Conservation (phyloP, 2,888 invertebrate species). For the Metacarcinus magister region DNA sequence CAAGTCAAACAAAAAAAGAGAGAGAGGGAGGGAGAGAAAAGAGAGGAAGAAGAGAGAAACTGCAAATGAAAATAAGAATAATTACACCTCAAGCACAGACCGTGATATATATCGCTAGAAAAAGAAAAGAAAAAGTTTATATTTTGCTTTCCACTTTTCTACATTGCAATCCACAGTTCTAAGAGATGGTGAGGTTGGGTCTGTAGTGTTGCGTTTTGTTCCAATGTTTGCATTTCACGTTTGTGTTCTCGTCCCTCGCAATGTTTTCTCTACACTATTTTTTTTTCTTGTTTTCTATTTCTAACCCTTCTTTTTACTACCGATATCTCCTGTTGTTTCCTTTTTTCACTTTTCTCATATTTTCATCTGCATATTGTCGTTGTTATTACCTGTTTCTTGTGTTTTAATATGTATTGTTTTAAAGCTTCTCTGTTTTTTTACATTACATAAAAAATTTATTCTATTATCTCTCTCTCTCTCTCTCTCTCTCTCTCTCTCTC, state of each 20-base stretch:
- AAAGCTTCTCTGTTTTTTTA: not conserved
- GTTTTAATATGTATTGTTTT: not conserved
- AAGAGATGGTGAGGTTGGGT: not conserved
- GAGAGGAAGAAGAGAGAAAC: not conserved
- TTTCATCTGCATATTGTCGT: too few relatives aligned
- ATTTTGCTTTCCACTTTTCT: not conserved
- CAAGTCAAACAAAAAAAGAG: not conserved
- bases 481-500: constrained; percentile 43
- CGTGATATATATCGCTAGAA: too few relatives aligned
- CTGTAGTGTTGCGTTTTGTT: not conserved
- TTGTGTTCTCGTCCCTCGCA: not conserved
- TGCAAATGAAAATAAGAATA: not conserved
- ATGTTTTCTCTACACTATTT: too few relatives aligned
- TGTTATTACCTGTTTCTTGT: not conserved
- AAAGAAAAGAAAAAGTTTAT: not conserved
- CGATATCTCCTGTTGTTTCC: too few relatives aligned
- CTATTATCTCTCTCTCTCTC: not conserved
- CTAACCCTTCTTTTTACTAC: too few relatives aligned
- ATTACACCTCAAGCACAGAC: too few relatives aligned
- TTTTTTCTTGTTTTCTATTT: too few relatives aligned
- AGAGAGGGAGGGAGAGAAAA: not conserved
- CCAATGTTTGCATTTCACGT: not conserved
- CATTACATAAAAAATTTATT: too few relatives aligned
- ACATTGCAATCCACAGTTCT: not conserved
- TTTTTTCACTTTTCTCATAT: too few relatives aligned